These are phyloP conservation scores for Cichlasoma orientale DNA, from an alignment of 2,797 vertebrate species.

Conservation along the genomic window DNA sequence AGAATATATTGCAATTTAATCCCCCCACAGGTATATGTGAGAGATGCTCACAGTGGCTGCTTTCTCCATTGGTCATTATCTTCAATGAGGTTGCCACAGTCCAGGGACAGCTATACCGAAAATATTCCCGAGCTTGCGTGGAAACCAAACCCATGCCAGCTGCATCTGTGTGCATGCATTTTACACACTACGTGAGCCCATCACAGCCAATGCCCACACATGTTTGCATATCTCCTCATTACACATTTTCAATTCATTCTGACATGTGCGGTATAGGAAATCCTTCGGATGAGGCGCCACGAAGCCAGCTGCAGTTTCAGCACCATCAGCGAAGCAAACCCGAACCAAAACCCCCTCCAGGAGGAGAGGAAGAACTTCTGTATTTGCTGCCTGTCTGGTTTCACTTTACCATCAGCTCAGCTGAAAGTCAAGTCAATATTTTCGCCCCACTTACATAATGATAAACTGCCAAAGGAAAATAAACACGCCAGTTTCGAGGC, in stretches of 20 bases:
- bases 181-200: neutral
- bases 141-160: constrained; percentile 16
- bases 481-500: constrained; percentile 35
- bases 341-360: constrained; percentile 3
- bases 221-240: constrained; percentile 31
- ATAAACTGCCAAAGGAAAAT: constrained; percentile 19
- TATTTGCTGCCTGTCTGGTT: constrained; percentile 6
- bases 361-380: constrained; percentile 7
- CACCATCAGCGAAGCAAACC: constrained; percentile 29
- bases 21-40: constrained; percentile 31
- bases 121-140: constrained; percentile 12
- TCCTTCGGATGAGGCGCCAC: constrained; percentile 30
- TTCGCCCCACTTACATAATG: constrained; percentile 9
- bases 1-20: constrained; percentile 30
- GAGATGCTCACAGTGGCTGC: neutral
- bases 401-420: constrained; percentile 21
- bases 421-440: constrained; percentile 32
- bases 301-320: constrained; percentile 4
- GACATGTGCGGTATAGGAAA: neutral
- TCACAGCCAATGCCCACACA: constrained; percentile 14
- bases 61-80: constrained; percentile 44
- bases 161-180: neutral
- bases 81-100: constrained; percentile 14
- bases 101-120: constrained; percentile 12
- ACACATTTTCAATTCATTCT: neutral